A percentile compares a stretch with the other conserved stretches of the same genome.
Conservation (phyloP, 2,888 invertebrate species). For the Rambutsinella grinnellia region DNA sequence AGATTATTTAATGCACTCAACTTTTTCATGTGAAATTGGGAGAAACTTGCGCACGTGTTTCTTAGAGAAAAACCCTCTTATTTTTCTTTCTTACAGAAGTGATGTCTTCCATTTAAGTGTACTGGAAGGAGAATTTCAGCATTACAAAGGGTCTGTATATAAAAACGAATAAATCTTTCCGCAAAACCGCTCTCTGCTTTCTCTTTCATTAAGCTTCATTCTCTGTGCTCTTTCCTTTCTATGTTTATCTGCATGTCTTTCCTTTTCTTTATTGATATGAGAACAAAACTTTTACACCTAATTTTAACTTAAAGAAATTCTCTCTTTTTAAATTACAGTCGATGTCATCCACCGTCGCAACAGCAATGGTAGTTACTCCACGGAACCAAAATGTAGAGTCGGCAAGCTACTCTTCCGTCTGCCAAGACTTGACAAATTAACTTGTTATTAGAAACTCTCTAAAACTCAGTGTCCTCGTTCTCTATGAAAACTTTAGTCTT, state of each 20-base stretch:
- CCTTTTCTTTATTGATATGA: constrained; percentile 8
- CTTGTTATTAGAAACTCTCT: no score
- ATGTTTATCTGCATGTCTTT: not conserved
- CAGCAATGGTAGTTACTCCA: constrained; percentile 58
- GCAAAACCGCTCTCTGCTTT: constrained; percentile 21
- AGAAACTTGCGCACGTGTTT: not conserved
- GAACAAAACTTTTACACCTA: constrained; percentile 15
- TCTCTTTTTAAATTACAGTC: constrained; percentile 57
- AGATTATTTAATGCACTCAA: no score
- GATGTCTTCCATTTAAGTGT: constrained; percentile 51
- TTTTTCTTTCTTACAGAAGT: constrained; percentile 57
- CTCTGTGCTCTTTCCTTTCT: not conserved
- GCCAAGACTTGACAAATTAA: constrained; percentile 60
- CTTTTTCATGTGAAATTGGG: no score
- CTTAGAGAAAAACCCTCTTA: no score
- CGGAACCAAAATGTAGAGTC: constrained; percentile 48
- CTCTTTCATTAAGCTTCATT: no score
- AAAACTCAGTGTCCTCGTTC: constrained; percentile 10
- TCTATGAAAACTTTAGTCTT: no score
- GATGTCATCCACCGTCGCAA: constrained; percentile 60
- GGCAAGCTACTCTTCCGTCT: constrained; percentile 63
- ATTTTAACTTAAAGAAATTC: not conserved
- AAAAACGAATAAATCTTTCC: not conserved
- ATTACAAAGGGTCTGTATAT: constrained; percentile 37
- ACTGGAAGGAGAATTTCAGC: constrained; percentile 42